These are phyloP conservation scores for Nylanderia fulva DNA, from an alignment of 1,140 invertebrate genomes.

Conservation along the genomic window DNA sequence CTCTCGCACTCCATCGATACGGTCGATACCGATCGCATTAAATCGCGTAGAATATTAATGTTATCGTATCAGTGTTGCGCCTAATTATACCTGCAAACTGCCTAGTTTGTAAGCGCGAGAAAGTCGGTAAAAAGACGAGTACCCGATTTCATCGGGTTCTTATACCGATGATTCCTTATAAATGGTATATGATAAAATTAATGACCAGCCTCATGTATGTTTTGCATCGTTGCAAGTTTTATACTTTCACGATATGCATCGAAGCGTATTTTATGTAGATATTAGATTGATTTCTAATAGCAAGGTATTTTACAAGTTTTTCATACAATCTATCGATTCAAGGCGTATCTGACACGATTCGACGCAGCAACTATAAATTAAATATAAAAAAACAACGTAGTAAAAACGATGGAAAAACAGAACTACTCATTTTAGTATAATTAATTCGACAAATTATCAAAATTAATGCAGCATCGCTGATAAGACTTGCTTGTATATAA, in stretches of 20 bases:
- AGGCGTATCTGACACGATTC: background rate
- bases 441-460: background rate
- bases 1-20: background rate
- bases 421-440: too few species aligned
- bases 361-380: background rate
- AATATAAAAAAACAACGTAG: background rate
- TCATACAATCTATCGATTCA: background rate
- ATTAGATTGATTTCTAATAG: slow-evolving; percentile 31
- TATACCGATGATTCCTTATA: slow-evolving; percentile 32
- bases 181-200: slow-evolving; percentile 41
- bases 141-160: slow-evolving; percentile 45
- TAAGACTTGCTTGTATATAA: slow-evolving; percentile 42
- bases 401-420: slow-evolving; percentile 4
- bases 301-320: background rate
- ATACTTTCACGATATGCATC: slow-evolving; percentile 42
- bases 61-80: slow-evolving; percentile 19
- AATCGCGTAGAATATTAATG: slow-evolving; percentile 41
- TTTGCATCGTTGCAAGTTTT: slow-evolving; percentile 44
- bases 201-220: slow-evolving; percentile 41
- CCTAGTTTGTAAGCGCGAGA: slow-evolving; percentile 32
- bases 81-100: slow-evolving; percentile 44
- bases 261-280: slow-evolving; percentile 2
- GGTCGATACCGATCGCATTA: slow-evolving; percentile 32
- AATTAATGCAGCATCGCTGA: slow-evolving; percentile 52
- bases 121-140: slow-evolving; percentile 46